Base-by-base conservation (phyloP, 2,888 invertebrate species). In the Criorhina ranunculi region DNA sequence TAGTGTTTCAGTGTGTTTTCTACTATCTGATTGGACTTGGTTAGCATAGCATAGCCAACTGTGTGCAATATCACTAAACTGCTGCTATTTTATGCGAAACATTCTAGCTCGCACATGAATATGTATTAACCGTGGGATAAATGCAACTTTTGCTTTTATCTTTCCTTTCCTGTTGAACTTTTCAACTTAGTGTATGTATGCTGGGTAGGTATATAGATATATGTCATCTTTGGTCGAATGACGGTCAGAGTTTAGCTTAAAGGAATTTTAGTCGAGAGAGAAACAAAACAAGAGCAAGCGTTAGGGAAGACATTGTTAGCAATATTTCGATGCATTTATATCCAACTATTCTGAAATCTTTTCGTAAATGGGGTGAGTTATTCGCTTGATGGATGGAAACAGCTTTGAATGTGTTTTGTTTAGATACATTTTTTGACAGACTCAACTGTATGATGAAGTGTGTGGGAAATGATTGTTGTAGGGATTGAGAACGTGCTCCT, bases 11-110 rank as follows among this genome's bases (percentile, higher is more conserved):
- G 51, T 70, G 49, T 81, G 57, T 64, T 77, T 37, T 60, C 51
- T 70, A 49, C 70, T 82, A 76, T 82, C 81, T 82, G 81, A 82
- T 82, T 82, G 81, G 77, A 70, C 77, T 77, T 60, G 81, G 51
- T 15, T 55, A 57, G 72, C 51, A 51, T 53, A n/a, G 70, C 70
- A 51, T 4, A 44, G 44, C 51, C 44, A 64, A 70, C 55, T 46
- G 46, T 70, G 55, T 35, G 55, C 69, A 46, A 15, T 76, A 35
- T 75, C 75, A 62, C 64, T 70, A 70, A 70, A 81, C 57, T 70
- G 59, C 35, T 59, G 66, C 31, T 70, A 66, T 82, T 82, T 82
- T 72, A 66, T 82, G 57, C 44, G 51, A 59, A 72, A 60, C 17
- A 66, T 77, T 70, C 76, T 77, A 29, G 42, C 33, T 51, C 53